Evolutionary conservation across 2,113 vertebrate species (phyloP), one percentile per base, ranked within the genome.

Genomic region (Phoenicopterus ruber): DNA sequence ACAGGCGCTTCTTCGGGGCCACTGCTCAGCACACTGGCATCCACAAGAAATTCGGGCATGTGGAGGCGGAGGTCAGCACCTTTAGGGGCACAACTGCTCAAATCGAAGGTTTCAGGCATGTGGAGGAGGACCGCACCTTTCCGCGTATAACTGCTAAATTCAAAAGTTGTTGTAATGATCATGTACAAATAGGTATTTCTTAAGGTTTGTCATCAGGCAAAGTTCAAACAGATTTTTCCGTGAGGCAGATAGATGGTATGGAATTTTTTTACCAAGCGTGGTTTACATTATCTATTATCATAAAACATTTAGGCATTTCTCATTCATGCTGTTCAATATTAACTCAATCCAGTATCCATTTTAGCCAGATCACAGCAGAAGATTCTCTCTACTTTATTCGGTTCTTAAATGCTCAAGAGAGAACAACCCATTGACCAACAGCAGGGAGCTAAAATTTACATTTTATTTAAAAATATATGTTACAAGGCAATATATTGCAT

Each of bases 1-100:
- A 24, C 11, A 76, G 7, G 17, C 0, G 0, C 5, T 61, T 36
- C 19, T 47, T 62, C 44, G 61, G 34, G 0, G 0, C 5, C 5
- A 0, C 10, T 36, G 57, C 26, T 88, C 32, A 21, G 24, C 7
- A 24, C 17, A 6, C 11, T 10, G 47, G 6, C 31, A 31, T 38
- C 25, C 26, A 24, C 9, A 28, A 47, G 29, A 67, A 12, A 46
- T 19, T 69, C 8, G 10, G 28, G 10, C 16, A 8, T 11, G 44
- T 55, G 58, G 21, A 47, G 22, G 28, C 73, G 18, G 17, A 83
- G 13, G 19, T 63, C 78, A 62, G 25, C 13, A 50, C 9, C 15
- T 77, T 85, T 22, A 7, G 32, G 69, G 17, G 7, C 7, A 10
- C 20, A 72, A 29, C 17, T 65, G 28, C 12, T n/a, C 36, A 73